phyloP scores from a whole-genome alignment of 2,797 vertebrate genomes.

The Hippocampus kuda region DNA sequence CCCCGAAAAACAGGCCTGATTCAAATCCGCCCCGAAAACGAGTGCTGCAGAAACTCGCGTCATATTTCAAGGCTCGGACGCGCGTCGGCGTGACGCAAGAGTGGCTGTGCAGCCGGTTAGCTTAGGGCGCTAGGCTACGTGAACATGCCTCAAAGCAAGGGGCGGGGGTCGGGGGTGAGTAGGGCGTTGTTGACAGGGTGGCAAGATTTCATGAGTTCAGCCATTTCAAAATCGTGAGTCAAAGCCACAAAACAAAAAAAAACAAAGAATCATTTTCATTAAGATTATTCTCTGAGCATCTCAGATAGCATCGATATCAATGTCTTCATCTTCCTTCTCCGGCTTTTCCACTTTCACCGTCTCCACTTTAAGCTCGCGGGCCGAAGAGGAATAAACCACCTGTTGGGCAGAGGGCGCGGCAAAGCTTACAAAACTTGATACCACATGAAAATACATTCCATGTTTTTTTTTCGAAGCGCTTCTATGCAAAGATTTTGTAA shows the following conservation, averaged over 20 bases:
- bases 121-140: conserved; percentile 54
- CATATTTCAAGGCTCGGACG: conserved; percentile 15
- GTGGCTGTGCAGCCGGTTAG: conserved; percentile 59
- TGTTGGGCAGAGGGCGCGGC: conserved; percentile 37
- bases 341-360: conserved; percentile 77
- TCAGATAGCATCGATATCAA: conserved; percentile 97
- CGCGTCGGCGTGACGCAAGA: conserved; percentile 43
- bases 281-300: conserved; percentile 38
- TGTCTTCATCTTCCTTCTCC: conserved; percentile 86
- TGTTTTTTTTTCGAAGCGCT: no score
- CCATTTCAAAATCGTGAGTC: conserved; percentile 32
- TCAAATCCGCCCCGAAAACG: conserved; percentile 52
- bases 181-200: neutral
- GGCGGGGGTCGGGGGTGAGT: neutral
- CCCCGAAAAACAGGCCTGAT: conserved; percentile 45
- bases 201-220: conserved; percentile 28
- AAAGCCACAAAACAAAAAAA: conserved; percentile 51
- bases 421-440: no score
- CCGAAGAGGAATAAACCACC: conserved; percentile 92
- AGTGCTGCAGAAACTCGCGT: conserved; percentile 28
- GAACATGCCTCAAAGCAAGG: conserved; percentile 55
- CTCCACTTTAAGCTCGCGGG: conserved; percentile 90
- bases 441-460: no score
- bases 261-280: conserved; percentile 36
- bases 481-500: no score